Percentiles rank a stretch among this genome's conserved stretches.
phyloP scores from a whole-genome alignment of 2,113 vertebrate species.

The Beaufortia kweichowensis region DNA sequence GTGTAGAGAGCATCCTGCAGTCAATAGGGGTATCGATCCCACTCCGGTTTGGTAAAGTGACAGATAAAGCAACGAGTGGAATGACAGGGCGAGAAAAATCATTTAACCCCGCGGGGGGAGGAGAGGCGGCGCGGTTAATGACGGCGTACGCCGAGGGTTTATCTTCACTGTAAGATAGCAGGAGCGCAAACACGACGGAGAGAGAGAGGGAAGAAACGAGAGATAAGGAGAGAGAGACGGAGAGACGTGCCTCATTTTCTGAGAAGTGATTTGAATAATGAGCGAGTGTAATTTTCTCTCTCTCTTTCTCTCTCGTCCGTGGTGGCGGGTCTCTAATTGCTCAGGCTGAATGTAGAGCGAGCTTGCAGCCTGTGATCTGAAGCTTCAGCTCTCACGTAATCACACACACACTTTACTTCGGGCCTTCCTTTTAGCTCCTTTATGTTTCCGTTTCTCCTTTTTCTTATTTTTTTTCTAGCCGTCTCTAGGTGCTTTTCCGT shows the following conservation, averaged over 20 bases:
- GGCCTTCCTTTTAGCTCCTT: background rate
- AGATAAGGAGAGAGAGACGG: conserved; percentile 31
- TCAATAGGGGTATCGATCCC: conserved; percentile 50
- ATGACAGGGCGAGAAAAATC: conserved; percentile 49
- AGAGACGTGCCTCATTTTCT: conserved; percentile 35
- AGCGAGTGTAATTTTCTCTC: conserved; percentile 42
- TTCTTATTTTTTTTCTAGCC: background rate
- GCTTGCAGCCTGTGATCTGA: conserved; percentile 32
- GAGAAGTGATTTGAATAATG: conserved; percentile 41
- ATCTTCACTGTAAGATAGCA: conserved; percentile 24
- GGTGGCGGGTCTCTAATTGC: conserved; percentile 39
- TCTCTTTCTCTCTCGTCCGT: conserved; percentile 31
- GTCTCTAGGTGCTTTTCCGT: background rate
- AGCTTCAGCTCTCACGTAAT: conserved; percentile 29
- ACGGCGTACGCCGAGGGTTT: background rate
- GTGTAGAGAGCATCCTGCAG: conserved; percentile 47
- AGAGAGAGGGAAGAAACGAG: conserved; percentile 26
- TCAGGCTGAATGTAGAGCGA: conserved; percentile 38
- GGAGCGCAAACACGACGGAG: conserved; percentile 3
- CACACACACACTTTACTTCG: conserved; percentile 14
- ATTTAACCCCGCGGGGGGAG: conserved; percentile 41
- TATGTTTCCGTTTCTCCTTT: background rate
- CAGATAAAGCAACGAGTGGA: conserved; percentile 55
- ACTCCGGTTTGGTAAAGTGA: conserved; percentile 44
- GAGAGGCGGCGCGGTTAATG: conserved; percentile 28